phyloP scores from a whole-genome alignment of 2,888 invertebrate genomes.

The Leucophora obtusa region DNA sequence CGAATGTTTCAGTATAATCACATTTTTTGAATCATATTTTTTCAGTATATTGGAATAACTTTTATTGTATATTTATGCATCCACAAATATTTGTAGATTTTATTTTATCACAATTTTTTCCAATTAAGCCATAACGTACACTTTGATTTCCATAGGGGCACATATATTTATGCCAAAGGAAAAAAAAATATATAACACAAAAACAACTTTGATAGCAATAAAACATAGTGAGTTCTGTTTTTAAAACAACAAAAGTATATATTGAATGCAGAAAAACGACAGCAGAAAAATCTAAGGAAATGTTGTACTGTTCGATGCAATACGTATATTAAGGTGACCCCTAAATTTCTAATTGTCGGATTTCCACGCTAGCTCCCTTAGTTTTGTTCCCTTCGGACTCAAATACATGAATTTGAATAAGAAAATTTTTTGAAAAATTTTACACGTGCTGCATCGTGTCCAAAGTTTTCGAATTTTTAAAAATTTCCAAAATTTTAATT shows the following conservation, averaged over 20 bases:
- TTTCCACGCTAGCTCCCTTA: too few species aligned
- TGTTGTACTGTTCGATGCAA: neutral
- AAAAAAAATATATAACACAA: slow-evolving; percentile 28
- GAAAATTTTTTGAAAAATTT: too few species aligned
- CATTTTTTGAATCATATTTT: neutral
- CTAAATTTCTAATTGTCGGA: too few species aligned
- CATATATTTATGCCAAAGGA: slow-evolving; percentile 55
- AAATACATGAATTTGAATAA: too few species aligned
- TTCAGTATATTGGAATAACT: slow-evolving; percentile 4
- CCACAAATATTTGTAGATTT: slow-evolving; percentile 20
- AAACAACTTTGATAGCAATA: slow-evolving; percentile 29
- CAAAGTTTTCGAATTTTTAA: too few species aligned
- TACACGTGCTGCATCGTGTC: too few species aligned
- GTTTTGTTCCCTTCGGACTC: too few species aligned
- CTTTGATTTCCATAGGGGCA: slow-evolving; percentile 62
- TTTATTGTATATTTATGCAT: slow-evolving; percentile 6
- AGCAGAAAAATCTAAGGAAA: slow-evolving; percentile 2
- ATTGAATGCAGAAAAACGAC: slow-evolving; percentile 20
- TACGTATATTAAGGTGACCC: neutral
- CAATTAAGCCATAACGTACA: slow-evolving; percentile 60
- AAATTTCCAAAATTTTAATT: too few species aligned
- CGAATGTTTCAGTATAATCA: slow-evolving; percentile 34
- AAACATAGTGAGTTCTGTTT: slow-evolving; percentile 7
- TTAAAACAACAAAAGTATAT: slow-evolving; percentile 15
- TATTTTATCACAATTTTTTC: slow-evolving; percentile 53